Percentiles rank a stretch among this genome's conserved stretches.
Conservation (phyloP, 1,140 invertebrate genomes). For the Phenacoccus solenopsis region DNA sequence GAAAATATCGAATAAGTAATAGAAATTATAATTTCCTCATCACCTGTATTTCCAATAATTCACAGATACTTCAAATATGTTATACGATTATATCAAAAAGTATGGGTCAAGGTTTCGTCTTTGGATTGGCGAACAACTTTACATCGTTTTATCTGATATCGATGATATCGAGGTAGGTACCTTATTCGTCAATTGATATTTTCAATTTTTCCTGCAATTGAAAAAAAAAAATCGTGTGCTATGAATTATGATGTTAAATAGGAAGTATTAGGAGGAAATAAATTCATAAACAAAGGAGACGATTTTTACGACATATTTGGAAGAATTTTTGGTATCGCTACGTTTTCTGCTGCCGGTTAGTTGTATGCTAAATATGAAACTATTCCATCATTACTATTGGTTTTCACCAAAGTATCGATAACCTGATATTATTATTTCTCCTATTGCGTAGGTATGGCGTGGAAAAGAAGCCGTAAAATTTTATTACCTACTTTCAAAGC, state of each 20-base stretch:
- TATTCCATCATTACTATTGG: no score
- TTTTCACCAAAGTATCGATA: no score
- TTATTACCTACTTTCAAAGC: neutral
- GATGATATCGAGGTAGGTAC: neutral
- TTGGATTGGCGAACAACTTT: neutral
- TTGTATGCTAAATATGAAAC: no score
- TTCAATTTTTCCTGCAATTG: no score
- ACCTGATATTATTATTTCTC: no score
- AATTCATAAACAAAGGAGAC: neutral
- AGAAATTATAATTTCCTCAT: neutral
- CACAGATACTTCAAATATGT: neutral
- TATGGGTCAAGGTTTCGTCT: neutral
- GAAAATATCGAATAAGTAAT: no score
- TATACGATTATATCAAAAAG: neutral
- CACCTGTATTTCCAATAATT: no score
- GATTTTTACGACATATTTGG: neutral
- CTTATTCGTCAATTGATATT: no score
- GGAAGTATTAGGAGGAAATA: no score
- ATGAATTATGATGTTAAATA: no score
- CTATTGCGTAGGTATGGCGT: neutral
- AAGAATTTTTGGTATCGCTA: neutral
- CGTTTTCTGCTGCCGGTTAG: no score
- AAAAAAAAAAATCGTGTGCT: no score
- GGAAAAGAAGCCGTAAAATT: neutral
- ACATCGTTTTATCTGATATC: neutral